These are phyloP conservation scores for Mellilla xanthometata DNA, from an alignment of 2,888 invertebrate genomes.

Conservation along the genomic window DNA sequence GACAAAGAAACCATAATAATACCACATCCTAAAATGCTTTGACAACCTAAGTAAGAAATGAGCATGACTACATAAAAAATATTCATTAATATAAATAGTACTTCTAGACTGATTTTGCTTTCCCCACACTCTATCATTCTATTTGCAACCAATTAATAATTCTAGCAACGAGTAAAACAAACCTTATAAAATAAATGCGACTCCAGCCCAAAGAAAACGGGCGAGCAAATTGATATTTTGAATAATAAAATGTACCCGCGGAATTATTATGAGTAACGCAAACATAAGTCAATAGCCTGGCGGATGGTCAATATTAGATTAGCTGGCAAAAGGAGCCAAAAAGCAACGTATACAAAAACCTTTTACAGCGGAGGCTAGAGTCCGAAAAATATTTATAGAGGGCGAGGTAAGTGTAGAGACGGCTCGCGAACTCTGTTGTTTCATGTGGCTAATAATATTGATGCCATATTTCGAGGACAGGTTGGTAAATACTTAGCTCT, in stretches of 20 bases:
- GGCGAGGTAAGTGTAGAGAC: slow-evolving; percentile 50
- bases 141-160: slow-evolving; percentile 40
- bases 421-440: slow-evolving; percentile 37
- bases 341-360: slow-evolving; percentile 83
- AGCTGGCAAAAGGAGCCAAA: slow-evolving; percentile 81
- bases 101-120: slow-evolving; percentile 9
- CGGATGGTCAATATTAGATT: slow-evolving; percentile 82
- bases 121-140: slow-evolving; percentile 20
- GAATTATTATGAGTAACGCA: slow-evolving; percentile 80
- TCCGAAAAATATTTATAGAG: slow-evolving; percentile 79
- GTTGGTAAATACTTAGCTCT: no score
- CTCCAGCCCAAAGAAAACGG: slow-evolving; percentile 61
- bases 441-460: not conserved
- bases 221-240: slow-evolving; percentile 78
- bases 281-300: slow-evolving; percentile 81
- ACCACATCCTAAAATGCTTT: no score
- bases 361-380: slow-evolving; percentile 79
- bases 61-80: no score
- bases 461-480: no score
- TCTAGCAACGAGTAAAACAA: slow-evolving; percentile 27
- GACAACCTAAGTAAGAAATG: no score
- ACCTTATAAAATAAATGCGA: slow-evolving; percentile 47
- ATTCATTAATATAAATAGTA: no score
- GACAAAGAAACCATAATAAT: no score
- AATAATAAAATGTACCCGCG: slow-evolving; percentile 77